Conservation (phyloP, 2,888 invertebrate genomes). For the Anodontia alba region DNA sequence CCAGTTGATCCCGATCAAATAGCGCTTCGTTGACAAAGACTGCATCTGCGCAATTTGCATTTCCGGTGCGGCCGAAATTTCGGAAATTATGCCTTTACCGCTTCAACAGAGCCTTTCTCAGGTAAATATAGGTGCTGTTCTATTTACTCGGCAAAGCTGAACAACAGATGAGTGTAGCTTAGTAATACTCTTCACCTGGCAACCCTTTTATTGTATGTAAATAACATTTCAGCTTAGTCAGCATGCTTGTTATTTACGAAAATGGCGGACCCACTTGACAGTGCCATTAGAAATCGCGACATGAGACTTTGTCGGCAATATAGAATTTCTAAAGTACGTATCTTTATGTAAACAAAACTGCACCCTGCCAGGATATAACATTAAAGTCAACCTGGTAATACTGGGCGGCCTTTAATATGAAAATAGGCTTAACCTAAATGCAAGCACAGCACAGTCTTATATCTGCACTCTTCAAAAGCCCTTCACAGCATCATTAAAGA, state of each 20-base stretch:
- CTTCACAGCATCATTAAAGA: too few species aligned
- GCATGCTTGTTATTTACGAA: conserved; percentile 18
- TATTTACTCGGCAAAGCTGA: too few species aligned
- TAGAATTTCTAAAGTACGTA: too few species aligned
- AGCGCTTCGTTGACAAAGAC: not conserved
- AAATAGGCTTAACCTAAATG: too few species aligned
- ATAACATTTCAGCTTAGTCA: conserved; percentile 7
- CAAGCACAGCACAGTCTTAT: too few species aligned
- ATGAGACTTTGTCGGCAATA: too few species aligned
- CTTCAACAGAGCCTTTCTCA: conserved; percentile 78
- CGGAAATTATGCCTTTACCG: conserved; percentile 75
- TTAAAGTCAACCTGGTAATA: too few species aligned
- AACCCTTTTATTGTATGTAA: not conserved
- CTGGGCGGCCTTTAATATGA: too few species aligned
- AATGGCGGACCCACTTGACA: conserved; percentile 30
- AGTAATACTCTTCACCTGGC: not conserved
- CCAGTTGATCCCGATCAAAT: too few species aligned
- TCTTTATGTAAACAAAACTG: too few species aligned
- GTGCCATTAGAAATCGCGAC: conserved; percentile 14
- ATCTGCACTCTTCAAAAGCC: too few species aligned
- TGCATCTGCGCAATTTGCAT: conserved; percentile 3
- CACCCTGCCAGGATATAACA: too few species aligned
- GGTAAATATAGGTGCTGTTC: conserved; percentile 46
- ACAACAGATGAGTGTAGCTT: not conserved
- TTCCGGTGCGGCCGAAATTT: conserved; percentile 38